Evolutionary conservation across 2,113 vertebrate species (phyloP).

Genomic region (Epinephelus lanceolatus): DNA sequence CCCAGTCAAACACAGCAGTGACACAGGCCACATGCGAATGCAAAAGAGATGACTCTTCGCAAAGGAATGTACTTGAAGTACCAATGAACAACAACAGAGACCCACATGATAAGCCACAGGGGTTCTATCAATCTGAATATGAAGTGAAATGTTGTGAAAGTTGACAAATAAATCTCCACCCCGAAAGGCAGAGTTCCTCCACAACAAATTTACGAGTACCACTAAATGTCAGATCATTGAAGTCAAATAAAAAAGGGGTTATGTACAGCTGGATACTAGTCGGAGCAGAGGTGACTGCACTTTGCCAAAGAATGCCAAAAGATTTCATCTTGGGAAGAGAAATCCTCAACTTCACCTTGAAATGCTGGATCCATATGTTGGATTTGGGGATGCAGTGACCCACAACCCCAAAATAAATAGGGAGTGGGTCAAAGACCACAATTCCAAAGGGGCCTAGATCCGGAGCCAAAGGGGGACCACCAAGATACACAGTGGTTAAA

Average conservation of each 20-base stretch:
- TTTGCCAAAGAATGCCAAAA: conserved; percentile 56
- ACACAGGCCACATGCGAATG: conserved; percentile 64
- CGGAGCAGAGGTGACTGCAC: conserved; percentile 29
- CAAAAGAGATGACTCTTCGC: conserved; percentile 59
- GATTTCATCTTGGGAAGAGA: conserved; percentile 42
- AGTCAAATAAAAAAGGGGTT: conserved; percentile 68
- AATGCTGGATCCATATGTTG: conserved; percentile 66
- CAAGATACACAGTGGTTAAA: conserved; percentile 88
- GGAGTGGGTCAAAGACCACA: conserved; percentile 65
- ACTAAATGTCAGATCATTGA: conserved; percentile 68
- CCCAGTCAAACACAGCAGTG: conserved; percentile 62
- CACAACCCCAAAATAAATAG: conserved; percentile 75
- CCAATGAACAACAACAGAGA: conserved; percentile 69
- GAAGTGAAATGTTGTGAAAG: conserved; percentile 73
- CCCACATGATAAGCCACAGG: conserved; percentile 64
- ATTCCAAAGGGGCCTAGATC: conserved; percentile 63
- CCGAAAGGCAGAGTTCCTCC: conserved; percentile 54
- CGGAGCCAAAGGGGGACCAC: conserved; percentile 86
- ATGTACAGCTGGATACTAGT: conserved; percentile 52
- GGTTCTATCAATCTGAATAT: conserved; percentile 64
- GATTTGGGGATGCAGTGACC: conserved; percentile 69
- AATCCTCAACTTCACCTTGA: conserved; percentile 41
- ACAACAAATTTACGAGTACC: conserved; percentile 42
- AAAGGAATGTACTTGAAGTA: conserved; percentile 72
- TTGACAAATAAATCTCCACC: conserved; percentile 71